Evolutionary conservation across 2,113 vertebrate genomes (phyloP).

Genomic region (Hiodon tergisus): DNA sequence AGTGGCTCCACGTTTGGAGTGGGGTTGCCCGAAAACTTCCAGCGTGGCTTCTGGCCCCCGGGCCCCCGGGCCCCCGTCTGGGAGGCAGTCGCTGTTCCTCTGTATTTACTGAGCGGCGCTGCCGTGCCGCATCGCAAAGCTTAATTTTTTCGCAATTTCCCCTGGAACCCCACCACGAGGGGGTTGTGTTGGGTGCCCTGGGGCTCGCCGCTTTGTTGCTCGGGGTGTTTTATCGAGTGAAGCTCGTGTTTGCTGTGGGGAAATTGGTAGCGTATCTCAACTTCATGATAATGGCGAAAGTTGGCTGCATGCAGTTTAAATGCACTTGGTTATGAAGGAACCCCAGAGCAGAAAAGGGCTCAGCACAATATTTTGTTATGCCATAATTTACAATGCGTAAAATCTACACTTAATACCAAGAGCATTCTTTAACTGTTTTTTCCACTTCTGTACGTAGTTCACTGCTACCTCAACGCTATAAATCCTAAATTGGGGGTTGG

Average conservation of each 20-base stretch:
- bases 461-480: not conserved
- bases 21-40: conserved; percentile 52
- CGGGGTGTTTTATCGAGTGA: too few species aligned
- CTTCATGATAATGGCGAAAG: not conserved
- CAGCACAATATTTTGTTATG: not conserved
- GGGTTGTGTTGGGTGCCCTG: too few species aligned
- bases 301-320: not conserved
- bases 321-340: not conserved
- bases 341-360: not conserved
- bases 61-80: not conserved
- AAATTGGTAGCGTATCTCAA: not conserved
- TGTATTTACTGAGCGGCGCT: too few species aligned
- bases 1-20: conserved; percentile 50
- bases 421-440: not conserved
- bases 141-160: too few species aligned
- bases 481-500: not conserved
- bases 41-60: too few species aligned
- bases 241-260: not conserved
- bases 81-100: too few species aligned
- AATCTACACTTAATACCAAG: not conserved
- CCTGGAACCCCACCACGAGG: too few species aligned
- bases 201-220: too few species aligned
- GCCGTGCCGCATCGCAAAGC: too few species aligned
- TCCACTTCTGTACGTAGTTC: not conserved
- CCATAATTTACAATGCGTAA: not conserved